Base-by-base conservation (phyloP, 2,888 invertebrate genomes). In the Orthosia incerta region DNA sequence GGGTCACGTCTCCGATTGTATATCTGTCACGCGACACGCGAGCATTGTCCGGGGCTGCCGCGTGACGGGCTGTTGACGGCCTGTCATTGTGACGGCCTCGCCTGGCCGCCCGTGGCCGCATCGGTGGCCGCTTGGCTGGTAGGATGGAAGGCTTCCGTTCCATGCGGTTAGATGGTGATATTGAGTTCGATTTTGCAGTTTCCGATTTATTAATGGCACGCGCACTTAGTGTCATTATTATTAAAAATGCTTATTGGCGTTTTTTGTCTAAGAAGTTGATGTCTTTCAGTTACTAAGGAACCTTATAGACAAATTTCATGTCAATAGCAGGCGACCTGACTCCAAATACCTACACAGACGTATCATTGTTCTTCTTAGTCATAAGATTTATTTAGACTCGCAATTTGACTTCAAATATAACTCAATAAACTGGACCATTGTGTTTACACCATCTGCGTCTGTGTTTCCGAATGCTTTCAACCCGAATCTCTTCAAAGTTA, bases 1-100 rank as follows among this genome's bases (percentile, higher is more conserved):
- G 80, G 76, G 87, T 86, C 89, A 91, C 88, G 89, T 90, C 88
- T 68, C 87, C 84, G 89, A 77, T 77, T 68, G 84, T 84, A 59
- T 75, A 66, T 73, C 62, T 86, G 87, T 89, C 89, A 90, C 90
- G 88, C 83, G 89, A 91, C 89, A 91, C 91, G 87, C 82, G 79
- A 80, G 86, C 88, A 87, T 82, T 82, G 82, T 82, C 64, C 72
- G 66, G 64, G 76, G 61, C 78, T 77, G 66, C 67, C 84, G 69
- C 78, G 75, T 77, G 78, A 82, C 77, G 77, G 72, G 20, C 71
- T 56, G 70, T 31, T 74, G 78, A 81, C 76, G 76, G 68, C 69
- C 60, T 45, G 76, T 83, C 80, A 55, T 80, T 74, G 75, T 75
- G 68, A 70, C 51, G 55, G 78, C 76, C 71, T 16, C 77, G 77